phyloP scores from a whole-genome alignment of 2,113 vertebrate genomes.

The human (Homo sapiens) region DNA sequence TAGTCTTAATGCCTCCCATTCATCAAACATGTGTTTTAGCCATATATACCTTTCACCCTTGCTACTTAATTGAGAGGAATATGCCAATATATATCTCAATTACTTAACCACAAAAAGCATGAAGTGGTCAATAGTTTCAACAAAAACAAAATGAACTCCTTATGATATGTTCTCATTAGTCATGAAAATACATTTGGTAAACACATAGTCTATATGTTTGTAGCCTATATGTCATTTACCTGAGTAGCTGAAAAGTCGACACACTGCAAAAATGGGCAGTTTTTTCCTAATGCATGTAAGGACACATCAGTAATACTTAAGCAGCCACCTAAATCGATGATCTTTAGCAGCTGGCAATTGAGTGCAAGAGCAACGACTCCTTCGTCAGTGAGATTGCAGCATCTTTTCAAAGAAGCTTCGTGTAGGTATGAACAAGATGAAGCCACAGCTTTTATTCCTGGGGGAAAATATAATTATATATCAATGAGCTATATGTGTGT shows the following conservation, averaged over 20 bases:
- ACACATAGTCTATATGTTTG: not conserved
- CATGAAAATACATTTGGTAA: not conserved
- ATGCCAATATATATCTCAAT: constrained; percentile 6
- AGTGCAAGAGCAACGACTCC: constrained; percentile 85
- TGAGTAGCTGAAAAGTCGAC: constrained; percentile 88
- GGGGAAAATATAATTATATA: constrained; percentile 40
- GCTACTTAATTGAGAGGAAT: not conserved
- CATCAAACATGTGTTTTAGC: not conserved
- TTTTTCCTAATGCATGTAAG: constrained; percentile 84
- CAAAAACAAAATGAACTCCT: not conserved
- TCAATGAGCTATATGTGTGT: not conserved
- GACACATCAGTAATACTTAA: constrained; percentile 84
- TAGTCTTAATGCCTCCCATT: not conserved
- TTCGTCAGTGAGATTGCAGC: constrained; percentile 84
- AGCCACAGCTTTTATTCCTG: constrained; percentile 86
- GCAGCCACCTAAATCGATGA: constrained; percentile 86
- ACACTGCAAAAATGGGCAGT: constrained; percentile 85
- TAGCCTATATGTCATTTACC: constrained; percentile 74
- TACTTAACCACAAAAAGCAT: not conserved
- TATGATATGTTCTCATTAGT: not conserved
- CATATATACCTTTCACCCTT: not conserved
- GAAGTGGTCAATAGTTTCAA: not conserved
- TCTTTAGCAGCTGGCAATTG: constrained; percentile 84
- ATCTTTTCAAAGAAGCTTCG: constrained; percentile 84
- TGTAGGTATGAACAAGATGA: constrained; percentile 83